Percentiles rank a stretch among this genome's conserved stretches.
Conservation (phyloP, 2,113 vertebrate genomes). For the Ifrita kowaldi region DNA sequence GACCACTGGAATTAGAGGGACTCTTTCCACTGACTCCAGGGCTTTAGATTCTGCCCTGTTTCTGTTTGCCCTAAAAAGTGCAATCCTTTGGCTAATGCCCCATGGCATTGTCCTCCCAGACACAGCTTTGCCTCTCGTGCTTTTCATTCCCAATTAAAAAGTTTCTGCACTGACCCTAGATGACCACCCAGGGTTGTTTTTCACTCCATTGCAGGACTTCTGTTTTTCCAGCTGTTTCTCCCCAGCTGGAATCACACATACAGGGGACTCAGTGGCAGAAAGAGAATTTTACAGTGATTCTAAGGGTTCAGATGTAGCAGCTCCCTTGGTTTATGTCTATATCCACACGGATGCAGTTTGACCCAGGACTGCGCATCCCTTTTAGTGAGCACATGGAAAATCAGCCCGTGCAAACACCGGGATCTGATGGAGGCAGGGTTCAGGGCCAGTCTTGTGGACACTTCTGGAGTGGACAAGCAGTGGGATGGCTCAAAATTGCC, state of each 20-base stretch:
- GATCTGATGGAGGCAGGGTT: not conserved
- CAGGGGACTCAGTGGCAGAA: not conserved
- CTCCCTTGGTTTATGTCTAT: not conserved
- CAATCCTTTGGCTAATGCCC: not conserved
- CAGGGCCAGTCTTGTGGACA: not conserved
- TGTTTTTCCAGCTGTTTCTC: not conserved
- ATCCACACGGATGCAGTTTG: not conserved
- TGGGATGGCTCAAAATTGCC: not conserved
- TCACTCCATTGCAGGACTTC: not conserved
- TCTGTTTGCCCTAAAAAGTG: not conserved
- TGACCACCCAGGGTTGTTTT: not conserved
- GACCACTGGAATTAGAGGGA: constrained; percentile 26
- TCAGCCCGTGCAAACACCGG: accelerated
- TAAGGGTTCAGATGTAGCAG: not conserved
- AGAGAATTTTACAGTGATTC: not conserved
- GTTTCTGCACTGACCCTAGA: not conserved
- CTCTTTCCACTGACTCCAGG: constrained; percentile 28
- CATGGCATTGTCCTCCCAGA: not conserved
- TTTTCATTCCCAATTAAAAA: not conserved
- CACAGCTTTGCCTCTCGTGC: not conserved
- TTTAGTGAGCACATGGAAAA: not conserved
- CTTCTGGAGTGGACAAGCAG: not conserved
- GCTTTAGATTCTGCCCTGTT: not conserved
- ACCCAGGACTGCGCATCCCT: not conserved
- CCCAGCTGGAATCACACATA: not conserved